These are phyloP conservation scores for Drosophila tanythrix DNA, from an alignment of 2,888 invertebrate species.

Conservation along the genomic window DNA sequence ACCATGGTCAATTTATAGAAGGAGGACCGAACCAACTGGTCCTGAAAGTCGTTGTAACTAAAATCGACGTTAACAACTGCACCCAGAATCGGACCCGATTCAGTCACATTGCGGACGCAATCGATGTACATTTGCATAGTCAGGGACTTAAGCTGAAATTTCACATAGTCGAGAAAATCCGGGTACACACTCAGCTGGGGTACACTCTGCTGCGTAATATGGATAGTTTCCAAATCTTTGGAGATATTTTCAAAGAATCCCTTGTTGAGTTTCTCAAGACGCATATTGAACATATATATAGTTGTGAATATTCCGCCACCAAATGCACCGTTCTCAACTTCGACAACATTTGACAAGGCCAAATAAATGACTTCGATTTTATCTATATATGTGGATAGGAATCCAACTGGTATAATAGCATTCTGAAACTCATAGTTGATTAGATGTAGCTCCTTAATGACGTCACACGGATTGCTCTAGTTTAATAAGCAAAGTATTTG, in stretches of 20 bases:
- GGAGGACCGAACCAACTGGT: conserved; percentile 32
- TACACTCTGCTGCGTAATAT: conserved; percentile 59
- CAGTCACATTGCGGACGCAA: conserved; percentile 68
- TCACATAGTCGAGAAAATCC: conserved; percentile 68
- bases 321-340: conserved; percentile 70
- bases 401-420: conserved; percentile 57
- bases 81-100: conserved; percentile 57
- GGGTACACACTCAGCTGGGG: conserved; percentile 42
- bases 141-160: conserved; percentile 67
- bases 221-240: conserved; percentile 44
- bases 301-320: conserved; percentile 55
- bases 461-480: conserved; percentile 38
- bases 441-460: conserved; percentile 68
- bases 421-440: conserved; percentile 68
- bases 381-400: conserved; percentile 62
- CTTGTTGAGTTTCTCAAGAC: conserved; percentile 48
- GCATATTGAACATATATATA: conserved; percentile 68
- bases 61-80: conserved; percentile 67
- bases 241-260: conserved; percentile 61
- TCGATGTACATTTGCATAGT: conserved; percentile 61
- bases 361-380: conserved; percentile 58
- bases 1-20: conserved; percentile 74
- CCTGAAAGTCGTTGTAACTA: conserved; percentile 71
- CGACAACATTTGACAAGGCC: conserved; percentile 59
- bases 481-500: conserved; percentile 14